These are phyloP conservation scores for Agrilus cyanescens DNA, from an alignment of 2,888 invertebrate genomes.

Conservation along the genomic window DNA sequence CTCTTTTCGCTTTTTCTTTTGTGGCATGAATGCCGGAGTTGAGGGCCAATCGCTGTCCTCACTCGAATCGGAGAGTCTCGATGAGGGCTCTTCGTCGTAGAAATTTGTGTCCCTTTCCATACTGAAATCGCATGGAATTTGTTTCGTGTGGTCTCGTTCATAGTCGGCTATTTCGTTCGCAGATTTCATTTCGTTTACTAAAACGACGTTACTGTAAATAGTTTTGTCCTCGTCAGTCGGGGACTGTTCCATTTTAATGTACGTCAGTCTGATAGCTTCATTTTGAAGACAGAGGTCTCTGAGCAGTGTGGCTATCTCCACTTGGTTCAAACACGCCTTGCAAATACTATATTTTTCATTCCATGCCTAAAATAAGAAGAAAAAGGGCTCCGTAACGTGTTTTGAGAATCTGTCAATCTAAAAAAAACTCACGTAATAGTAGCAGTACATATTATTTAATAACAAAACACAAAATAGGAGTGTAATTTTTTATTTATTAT, in stretches of 20 bases:
- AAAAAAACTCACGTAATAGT: no score
- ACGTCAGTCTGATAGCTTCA: slow-evolving; percentile 8
- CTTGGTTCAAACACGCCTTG: slow-evolving; percentile 18
- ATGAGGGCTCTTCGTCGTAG: neutral
- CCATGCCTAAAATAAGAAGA: slow-evolving; percentile 17
- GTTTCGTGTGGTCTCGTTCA: no score
- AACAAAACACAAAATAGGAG: no score
- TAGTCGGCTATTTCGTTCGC: no score
- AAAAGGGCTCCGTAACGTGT: no score
- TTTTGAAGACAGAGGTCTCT: slow-evolving; percentile 23
- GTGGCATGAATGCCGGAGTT: neutral
- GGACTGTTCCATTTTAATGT: no score
- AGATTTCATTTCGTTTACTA: no score
- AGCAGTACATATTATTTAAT: no score
- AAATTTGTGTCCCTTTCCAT: neutral
- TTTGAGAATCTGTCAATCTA: no score
- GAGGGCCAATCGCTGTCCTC: no score
- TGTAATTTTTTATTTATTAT: no score
- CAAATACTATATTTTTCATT: slow-evolving; percentile 19
- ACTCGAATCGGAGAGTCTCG: no score
- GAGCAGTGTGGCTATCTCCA: slow-evolving; percentile 23
- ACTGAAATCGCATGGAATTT: neutral
- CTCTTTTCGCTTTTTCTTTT: neutral
- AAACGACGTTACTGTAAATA: neutral
- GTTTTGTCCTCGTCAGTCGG: slow-evolving; percentile 2